phyloP scores from a whole-genome alignment of 30 jellyfish, hydroid and myxozoan genomes.

The Nemopilema nomurai region DNA sequence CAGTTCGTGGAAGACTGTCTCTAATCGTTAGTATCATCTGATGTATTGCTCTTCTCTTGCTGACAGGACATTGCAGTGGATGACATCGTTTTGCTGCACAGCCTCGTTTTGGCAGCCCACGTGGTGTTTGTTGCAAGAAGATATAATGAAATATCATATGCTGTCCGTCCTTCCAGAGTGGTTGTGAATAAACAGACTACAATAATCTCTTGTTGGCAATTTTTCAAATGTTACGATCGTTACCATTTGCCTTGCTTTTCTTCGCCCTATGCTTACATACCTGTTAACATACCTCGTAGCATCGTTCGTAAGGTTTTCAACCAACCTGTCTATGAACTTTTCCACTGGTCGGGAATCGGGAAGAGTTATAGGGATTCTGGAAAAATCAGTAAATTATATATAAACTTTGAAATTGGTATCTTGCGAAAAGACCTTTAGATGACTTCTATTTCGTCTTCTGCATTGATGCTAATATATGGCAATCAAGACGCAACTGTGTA shows the following conservation, averaged over 20 bases:
- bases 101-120: neutral
- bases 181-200: neutral
- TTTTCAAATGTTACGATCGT: constrained; percentile 1
- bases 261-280: neutral
- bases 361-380: neutral
- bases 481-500: neutral
- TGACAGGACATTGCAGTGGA: neutral
- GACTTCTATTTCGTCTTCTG: neutral
- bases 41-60: neutral
- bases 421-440: neutral
- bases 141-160: neutral
- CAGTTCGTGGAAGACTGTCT: neutral
- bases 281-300: neutral
- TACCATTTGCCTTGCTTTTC: neutral
- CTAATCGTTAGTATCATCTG: neutral
- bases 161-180: neutral
- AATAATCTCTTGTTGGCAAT: constrained; percentile 9
- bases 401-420: neutral
- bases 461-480: neutral
- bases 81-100: neutral
- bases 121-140: neutral
- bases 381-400: neutral
- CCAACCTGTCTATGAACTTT: neutral
- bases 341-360: neutral
- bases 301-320: neutral